phyloP scores from a whole-genome alignment of 2,888 invertebrate species.

The Eupeodes latifasciatus region DNA sequence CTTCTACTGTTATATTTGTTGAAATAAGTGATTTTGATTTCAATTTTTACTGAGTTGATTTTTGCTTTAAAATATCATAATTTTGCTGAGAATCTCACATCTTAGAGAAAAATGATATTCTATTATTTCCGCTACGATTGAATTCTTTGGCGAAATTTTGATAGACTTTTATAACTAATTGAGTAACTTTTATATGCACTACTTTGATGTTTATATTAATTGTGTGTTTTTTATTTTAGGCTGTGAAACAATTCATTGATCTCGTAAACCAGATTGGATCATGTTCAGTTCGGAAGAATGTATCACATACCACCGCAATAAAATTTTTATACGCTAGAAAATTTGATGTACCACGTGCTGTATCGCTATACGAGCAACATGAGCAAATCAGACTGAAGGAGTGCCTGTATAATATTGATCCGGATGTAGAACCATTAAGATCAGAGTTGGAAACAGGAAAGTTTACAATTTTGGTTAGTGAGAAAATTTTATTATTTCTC shows the following conservation, averaged over 20 bases:
- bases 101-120: background rate
- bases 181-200: background rate
- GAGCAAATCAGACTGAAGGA: slow-evolving; percentile 94
- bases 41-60: background rate
- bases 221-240: slow-evolving; percentile 79
- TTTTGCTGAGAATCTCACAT: background rate
- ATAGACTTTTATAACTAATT: background rate
- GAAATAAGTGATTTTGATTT: slow-evolving; percentile 26
- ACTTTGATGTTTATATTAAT: slow-evolving; percentile 6
- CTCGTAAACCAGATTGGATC: slow-evolving; percentile 83
- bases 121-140: background rate
- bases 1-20: background rate
- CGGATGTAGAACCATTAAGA: slow-evolving; percentile 92
- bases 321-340: slow-evolving; percentile 97
- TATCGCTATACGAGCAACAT: slow-evolving; percentile 96
- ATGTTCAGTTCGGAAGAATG: slow-evolving; percentile 79
- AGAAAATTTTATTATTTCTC: background rate
- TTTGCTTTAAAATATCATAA: background rate
- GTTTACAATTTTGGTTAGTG: slow-evolving; percentile 95
- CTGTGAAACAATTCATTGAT: slow-evolving; percentile 84
- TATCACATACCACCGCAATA: slow-evolving; percentile 92
- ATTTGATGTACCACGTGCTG: slow-evolving; percentile 95
- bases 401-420: slow-evolving; percentile 93
- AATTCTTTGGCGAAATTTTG: background rate
- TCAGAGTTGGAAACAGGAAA: slow-evolving; percentile 96